Evolutionary conservation across 2,888 invertebrate species (phyloP).

Genomic region (Autographa gamma): DNA sequence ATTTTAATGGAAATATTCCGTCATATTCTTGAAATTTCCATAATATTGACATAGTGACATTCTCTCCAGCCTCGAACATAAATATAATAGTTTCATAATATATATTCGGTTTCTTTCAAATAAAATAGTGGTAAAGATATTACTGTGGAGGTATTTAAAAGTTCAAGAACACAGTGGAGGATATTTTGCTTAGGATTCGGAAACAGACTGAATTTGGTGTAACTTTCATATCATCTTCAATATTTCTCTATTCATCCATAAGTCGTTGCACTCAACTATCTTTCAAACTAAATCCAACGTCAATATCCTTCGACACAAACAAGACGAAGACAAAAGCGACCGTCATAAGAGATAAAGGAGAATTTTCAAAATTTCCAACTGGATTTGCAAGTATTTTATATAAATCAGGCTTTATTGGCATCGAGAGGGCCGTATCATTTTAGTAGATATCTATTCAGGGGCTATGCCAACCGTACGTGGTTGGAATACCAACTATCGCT

Average conservation of each 20-base stretch:
- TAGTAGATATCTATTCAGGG: slow-evolving; percentile 85
- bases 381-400: slow-evolving; percentile 75
- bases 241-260: slow-evolving; percentile 17
- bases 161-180: no score
- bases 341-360: slow-evolving; percentile 45
- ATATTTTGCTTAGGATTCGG: no score
- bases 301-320: slow-evolving; percentile 40
- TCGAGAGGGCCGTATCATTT: slow-evolving; percentile 84
- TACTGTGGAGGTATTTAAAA: no score
- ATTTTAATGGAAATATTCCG: slow-evolving; percentile 28
- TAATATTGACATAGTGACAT: slow-evolving; percentile 31
- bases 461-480: slow-evolving; percentile 81
- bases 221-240: slow-evolving; percentile 20
- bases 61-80: slow-evolving; percentile 14
- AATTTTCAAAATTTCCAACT: slow-evolving; percentile 61
- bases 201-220: not conserved
- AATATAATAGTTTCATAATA: slow-evolving; percentile 1
- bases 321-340: slow-evolving; percentile 41
- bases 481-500: slow-evolving; percentile 74
- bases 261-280: slow-evolving; percentile 23
- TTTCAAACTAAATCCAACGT: slow-evolving; percentile 19
- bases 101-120: not conserved
- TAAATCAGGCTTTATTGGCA: slow-evolving; percentile 86
- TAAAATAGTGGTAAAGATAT: not conserved
- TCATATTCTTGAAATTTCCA: slow-evolving; percentile 42